Evolutionary conservation across 2,797 vertebrate genomes (phyloP), one percentile per base, ranked within the genome.

Genomic region (Brotogeris chrysoptera): DNA sequence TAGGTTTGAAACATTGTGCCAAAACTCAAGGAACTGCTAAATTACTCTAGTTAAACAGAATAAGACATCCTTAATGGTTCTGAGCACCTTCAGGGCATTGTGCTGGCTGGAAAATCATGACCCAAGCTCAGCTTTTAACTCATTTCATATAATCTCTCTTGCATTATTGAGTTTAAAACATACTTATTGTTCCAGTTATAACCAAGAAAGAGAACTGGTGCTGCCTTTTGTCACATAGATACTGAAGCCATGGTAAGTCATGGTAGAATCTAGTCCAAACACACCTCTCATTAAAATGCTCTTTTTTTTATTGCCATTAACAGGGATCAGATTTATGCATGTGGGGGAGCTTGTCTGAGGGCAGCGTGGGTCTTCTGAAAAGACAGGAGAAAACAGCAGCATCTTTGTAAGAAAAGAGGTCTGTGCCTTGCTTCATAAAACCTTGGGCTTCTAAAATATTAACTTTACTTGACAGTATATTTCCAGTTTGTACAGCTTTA

Each of bases 401-500:
- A 69, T 50, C 76, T 66, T 46, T 50, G 6, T 38, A 65, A 65
- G 44, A 91, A 71, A 16, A 92, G 41, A 80, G 20, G 24, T 59
- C 61, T 91, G 61, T 61, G 72, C 38, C 41, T 89, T 7, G 30
- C 59, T 46, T 90, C 39, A 57, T 74, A 95, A 96, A 96, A 95
- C 46, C 72, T 41, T 63, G n/a, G 46, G 59, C 44, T 91, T 94
- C 76, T 72, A 76, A 93, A 92, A 90, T 64, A 85, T 68, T 96
- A 94, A 88, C 88, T 94, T 74, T 44, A 59, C 50, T 76, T 92
- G 87, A 86, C 87, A 92, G 81, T 11, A 4, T 60, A 89, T 93
- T 96, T 95, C 65, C 14, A 38, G 76, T 94, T 91, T 88, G 65
- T n/a, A 38, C 81, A 83, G 86, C 61, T 95, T 94, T 91, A 94